Conservation (phyloP, 2,888 invertebrate genomes). For the Lepas anatifera region DNA sequence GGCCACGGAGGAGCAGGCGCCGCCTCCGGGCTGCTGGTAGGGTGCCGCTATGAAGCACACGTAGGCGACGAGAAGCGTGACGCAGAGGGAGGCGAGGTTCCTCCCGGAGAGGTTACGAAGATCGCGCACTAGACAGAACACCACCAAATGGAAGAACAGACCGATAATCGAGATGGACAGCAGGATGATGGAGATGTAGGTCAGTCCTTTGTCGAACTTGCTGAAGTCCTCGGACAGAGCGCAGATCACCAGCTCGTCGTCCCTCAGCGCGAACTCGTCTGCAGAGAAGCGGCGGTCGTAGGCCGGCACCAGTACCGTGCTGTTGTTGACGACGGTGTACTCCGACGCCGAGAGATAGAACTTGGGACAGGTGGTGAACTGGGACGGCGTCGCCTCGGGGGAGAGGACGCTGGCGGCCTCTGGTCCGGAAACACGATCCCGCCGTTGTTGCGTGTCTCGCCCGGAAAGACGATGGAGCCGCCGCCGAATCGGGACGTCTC, state of each 20-base stretch:
- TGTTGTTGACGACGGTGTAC: conserved; percentile 22
- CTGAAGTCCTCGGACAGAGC: conserved; percentile 12
- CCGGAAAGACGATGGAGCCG: too few species aligned
- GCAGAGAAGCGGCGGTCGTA: background rate
- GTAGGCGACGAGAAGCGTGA: conserved; percentile 39
- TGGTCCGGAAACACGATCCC: background rate
- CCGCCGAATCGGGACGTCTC: too few species aligned
- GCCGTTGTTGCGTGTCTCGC: background rate
- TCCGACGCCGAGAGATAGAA: conserved; percentile 31
- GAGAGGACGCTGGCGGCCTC: background rate
- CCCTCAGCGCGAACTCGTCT: conserved; percentile 3
- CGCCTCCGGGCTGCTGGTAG: conserved; percentile 27
- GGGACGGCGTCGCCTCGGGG: background rate
- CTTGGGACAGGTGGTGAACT: conserved; percentile 31
- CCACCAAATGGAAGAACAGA: conserved; percentile 26
- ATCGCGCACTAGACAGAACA: background rate
- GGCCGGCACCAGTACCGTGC: background rate
- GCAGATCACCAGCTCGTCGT: conserved; percentile 14
- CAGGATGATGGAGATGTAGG: conserved; percentile 36
- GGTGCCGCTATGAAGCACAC: conserved; percentile 36
- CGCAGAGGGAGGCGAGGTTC: conserved; percentile 39
- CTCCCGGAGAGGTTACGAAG: conserved; percentile 41
- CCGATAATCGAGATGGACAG: conserved; percentile 38
- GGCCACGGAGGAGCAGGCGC: conserved; percentile 34
- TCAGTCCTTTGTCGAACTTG: conserved; percentile 31